Conservation (phyloP, 2,113 vertebrate species). For the Myrmecophaga tridactyla region DNA sequence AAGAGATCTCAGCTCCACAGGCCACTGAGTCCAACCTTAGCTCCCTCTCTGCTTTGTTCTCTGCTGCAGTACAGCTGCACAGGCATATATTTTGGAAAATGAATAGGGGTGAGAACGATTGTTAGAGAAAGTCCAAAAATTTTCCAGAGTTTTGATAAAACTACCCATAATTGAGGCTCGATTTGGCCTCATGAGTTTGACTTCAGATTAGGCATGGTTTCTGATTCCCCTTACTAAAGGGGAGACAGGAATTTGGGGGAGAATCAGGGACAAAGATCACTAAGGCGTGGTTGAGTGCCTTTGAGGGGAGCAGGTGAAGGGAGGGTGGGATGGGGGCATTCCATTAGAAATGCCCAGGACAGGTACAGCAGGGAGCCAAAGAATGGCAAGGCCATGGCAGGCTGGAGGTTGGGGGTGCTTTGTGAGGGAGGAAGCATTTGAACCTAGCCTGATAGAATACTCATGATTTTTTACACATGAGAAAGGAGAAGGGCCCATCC, state of each 20-base stretch:
- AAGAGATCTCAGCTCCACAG: neutral
- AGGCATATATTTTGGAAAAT: rapidly evolving
- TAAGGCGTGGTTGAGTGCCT: rapidly evolving
- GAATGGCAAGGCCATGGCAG: too few species aligned
- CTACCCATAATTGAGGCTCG: neutral
- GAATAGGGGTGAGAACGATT: rapidly evolving
- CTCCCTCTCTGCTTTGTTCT: too few species aligned
- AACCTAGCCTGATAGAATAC: neutral
- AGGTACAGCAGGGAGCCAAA: neutral
- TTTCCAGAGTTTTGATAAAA: neutral
- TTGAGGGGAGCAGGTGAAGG: neutral
- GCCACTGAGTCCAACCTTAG: neutral
- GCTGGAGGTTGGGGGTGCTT: neutral
- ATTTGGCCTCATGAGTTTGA: neutral
- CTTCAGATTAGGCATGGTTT: neutral
- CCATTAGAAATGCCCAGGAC: too few species aligned
- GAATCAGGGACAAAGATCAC: too few species aligned
- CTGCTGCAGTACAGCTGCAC: neutral
- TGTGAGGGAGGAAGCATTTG: rapidly evolving
- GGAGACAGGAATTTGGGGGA: neutral
- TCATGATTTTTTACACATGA: neutral
- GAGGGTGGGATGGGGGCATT: rapidly evolving
- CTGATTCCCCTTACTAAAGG: rapidly evolving
- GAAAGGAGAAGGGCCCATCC: neutral
- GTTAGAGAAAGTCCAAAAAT: neutral